These are phyloP conservation scores for Bhutanitis thaidina DNA, from an alignment of 2,888 invertebrate genomes.

Conservation along the genomic window DNA sequence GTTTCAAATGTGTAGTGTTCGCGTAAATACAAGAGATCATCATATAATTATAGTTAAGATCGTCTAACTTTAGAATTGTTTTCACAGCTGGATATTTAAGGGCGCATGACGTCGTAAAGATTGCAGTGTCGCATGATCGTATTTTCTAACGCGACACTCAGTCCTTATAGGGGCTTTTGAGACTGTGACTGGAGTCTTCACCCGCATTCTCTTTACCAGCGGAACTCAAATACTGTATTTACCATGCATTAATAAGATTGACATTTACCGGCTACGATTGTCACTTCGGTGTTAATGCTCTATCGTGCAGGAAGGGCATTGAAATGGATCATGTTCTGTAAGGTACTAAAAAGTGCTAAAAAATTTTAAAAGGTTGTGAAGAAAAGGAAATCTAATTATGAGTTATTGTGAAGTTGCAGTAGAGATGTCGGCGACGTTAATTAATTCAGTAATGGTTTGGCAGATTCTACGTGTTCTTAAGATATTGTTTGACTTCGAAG, in stretches of 20 bases:
- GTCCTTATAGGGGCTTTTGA: not conserved
- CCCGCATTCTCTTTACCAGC: constrained; percentile 1
- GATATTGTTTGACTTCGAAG: too few species aligned
- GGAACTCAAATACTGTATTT: not conserved
- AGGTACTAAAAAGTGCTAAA: too few species aligned
- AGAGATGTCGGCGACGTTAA: too few species aligned
- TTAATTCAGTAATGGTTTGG: too few species aligned
- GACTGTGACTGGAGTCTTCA: not conserved
- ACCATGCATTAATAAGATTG: not conserved
- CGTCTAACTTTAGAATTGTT: not conserved
- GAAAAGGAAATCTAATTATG: too few species aligned
- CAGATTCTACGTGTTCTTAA: too few species aligned
- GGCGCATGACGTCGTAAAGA: not conserved
- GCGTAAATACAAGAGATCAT: too few species aligned
- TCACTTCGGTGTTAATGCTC: not conserved
- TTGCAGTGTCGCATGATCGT: not conserved
- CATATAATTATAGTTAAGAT: too few species aligned
- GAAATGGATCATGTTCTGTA: too few species aligned
- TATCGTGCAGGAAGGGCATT: not conserved
- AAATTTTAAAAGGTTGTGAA: too few species aligned
- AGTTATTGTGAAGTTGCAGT: too few species aligned
- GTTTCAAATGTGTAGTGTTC: too few species aligned
- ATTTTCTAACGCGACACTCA: constrained; percentile 4
- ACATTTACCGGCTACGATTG: not conserved
- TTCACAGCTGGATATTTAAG: constrained; percentile 6